phyloP scores from a whole-genome alignment of 2,888 invertebrate genomes.

The Eubasilissa splendida region DNA sequence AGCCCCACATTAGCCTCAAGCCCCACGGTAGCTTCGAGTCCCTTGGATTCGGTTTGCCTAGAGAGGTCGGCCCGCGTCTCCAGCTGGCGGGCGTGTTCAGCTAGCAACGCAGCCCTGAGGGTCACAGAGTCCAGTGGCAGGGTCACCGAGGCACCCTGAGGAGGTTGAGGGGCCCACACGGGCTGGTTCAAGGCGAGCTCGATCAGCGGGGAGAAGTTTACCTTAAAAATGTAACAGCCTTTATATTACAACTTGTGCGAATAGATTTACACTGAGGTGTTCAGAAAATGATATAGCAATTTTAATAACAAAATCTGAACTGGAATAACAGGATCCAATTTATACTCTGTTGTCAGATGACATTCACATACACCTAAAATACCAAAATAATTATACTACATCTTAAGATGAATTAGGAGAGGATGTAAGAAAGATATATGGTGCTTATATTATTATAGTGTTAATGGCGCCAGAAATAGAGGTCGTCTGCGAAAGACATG shows the following conservation, averaged over 20 bases:
- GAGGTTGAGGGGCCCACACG: conserved; percentile 62
- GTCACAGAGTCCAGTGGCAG: conserved; percentile 68
- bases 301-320: too few species aligned
- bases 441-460: too few species aligned
- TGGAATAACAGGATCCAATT: too few species aligned
- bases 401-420: too few species aligned
- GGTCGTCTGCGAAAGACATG: too few species aligned
- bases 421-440: too few species aligned
- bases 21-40: not conserved
- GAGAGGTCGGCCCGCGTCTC: not conserved
- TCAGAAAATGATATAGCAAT: too few species aligned
- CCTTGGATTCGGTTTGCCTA: not conserved
- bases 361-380: too few species aligned
- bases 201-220: conserved; percentile 71
- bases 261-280: too few species aligned
- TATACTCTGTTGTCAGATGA: too few species aligned
- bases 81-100: conserved; percentile 52
- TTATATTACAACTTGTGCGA: not conserved
- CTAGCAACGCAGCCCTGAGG: conserved; percentile 69
- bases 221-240: conserved; percentile 62
- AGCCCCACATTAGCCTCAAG: not conserved
- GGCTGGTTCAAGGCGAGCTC: conserved; percentile 71
- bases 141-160: conserved; percentile 68
- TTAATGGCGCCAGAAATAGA: too few species aligned
- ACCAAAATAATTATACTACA: too few species aligned